A percentile compares a stretch with the other conserved stretches of the same genome.
phyloP scores from a whole-genome alignment of 2,113 vertebrate species.

The Muscicapa adusta region DNA sequence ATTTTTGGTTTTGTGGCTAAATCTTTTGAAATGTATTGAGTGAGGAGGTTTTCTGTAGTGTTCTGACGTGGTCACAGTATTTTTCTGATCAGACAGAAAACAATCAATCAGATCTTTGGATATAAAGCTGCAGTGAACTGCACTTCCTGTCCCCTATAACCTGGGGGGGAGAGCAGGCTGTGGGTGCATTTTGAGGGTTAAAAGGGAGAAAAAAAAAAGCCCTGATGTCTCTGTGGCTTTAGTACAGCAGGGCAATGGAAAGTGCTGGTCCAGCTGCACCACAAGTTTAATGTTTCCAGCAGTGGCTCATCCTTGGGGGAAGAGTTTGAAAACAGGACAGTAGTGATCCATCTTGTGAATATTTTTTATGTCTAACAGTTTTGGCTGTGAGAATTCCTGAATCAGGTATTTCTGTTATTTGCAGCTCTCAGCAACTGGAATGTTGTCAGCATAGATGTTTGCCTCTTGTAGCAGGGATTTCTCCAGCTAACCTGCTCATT shows the following conservation, averaged over 20 bases:
- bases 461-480: neutral
- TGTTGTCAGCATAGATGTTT: neutral
- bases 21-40: no score
- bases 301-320: accelerated
- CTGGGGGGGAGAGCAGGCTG: neutral
- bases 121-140: neutral
- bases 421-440: neutral
- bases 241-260: neutral
- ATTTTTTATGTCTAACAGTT: neutral
- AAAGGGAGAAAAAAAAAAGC: neutral
- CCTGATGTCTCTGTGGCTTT: accelerated
- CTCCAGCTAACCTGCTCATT: neutral
- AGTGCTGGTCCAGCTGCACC: neutral
- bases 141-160: neutral
- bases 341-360: neutral
- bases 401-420: neutral
- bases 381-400: neutral
- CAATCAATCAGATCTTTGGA: neutral
- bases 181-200: neutral
- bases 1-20: neutral
- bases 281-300: accelerated
- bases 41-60: neutral
- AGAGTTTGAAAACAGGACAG: neutral
- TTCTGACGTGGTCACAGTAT: neutral
- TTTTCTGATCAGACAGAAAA: neutral